These are phyloP conservation scores for Antitype chi DNA, from an alignment of 2,888 invertebrate species.

Conservation along the genomic window DNA sequence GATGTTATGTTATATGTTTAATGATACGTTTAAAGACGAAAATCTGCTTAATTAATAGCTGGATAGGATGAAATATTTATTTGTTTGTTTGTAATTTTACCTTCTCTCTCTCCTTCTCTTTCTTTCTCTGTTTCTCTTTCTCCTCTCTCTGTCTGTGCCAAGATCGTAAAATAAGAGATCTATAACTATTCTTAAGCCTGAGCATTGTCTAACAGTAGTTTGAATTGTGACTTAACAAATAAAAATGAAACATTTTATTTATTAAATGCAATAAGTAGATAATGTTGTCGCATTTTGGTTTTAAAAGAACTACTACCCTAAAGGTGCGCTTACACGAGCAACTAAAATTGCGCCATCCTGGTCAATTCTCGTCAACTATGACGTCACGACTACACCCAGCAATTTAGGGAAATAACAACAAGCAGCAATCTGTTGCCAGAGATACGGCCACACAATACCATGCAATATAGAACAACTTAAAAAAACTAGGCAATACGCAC, in stretches of 20 bases:
- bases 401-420: too few species aligned
- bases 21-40: neutral
- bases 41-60: neutral
- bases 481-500: too few species aligned
- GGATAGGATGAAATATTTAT: neutral
- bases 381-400: too few species aligned
- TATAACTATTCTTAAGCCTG: neutral
- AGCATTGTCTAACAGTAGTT: slow-evolving; percentile 5
- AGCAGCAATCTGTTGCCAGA: too few species aligned
- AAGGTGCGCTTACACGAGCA: too few species aligned
- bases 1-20: neutral
- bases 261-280: neutral
- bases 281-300: neutral
- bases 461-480: too few species aligned
- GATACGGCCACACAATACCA: too few species aligned
- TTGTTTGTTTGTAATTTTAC: neutral
- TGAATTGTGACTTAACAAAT: neutral
- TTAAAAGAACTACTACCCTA: neutral
- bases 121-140: neutral
- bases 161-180: neutral
- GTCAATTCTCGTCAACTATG: too few species aligned
- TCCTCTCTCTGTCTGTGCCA: neutral
- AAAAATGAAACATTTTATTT: neutral
- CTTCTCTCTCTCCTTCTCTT: neutral
- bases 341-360: too few species aligned